A percentile compares a stretch with the other conserved stretches of the same genome.
These are phyloP conservation scores for Chloroceryle amazona DNA, from an alignment of 2,797 vertebrate species.

Conservation along the genomic window DNA sequence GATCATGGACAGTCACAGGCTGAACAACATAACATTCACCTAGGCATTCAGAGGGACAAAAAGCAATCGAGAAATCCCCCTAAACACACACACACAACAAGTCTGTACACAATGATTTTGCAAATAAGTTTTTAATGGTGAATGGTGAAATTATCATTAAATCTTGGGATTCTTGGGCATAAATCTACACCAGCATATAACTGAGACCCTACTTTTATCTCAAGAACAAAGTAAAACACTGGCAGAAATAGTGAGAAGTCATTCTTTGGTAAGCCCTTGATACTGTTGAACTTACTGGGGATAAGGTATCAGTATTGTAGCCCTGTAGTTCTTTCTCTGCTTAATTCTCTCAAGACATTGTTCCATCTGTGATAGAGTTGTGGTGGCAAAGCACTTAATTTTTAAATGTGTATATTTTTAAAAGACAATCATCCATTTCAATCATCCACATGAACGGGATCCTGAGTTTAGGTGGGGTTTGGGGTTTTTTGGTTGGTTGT, in stretches of 20 bases:
- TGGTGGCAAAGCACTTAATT: neutral
- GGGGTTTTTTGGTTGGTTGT: accelerated
- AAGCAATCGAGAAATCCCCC: neutral
- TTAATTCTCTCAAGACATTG: neutral
- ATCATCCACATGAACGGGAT: neutral
- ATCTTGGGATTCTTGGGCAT: neutral
- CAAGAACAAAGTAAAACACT: neutral
- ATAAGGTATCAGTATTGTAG: neutral
- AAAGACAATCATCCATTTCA: neutral
- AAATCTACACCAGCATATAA: neutral
- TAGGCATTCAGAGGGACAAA: neutral
- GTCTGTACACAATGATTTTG: neutral
- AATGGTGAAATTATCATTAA: neutral
- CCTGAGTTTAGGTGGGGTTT: neutral
- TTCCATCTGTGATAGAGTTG: neutral
- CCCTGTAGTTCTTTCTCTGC: neutral
- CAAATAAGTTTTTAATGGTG: neutral
- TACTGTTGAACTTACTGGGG: accelerated
- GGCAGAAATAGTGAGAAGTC: neutral
- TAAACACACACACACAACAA: neutral
- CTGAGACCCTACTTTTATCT: neutral
- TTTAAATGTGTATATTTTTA: neutral
- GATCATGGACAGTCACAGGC: neutral
- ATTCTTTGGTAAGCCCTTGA: neutral
- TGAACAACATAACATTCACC: neutral